Evolutionary conservation across 2,113 vertebrate genomes (phyloP).

Genomic region (Thunnus maccoyii): DNA sequence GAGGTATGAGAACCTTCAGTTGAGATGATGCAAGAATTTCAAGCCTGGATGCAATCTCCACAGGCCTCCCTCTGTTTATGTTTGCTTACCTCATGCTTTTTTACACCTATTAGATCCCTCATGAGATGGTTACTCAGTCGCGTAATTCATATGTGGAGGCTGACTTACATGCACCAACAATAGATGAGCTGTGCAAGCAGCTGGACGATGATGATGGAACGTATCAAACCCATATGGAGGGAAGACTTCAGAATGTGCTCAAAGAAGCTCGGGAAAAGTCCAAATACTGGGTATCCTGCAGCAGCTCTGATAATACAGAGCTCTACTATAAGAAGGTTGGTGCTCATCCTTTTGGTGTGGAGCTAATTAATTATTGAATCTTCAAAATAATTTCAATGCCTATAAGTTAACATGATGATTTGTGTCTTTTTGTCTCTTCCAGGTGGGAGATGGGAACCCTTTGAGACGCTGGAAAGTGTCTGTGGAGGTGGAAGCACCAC

Average conservation of each 20-base stretch:
- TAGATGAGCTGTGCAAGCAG: slow-evolving; percentile 91
- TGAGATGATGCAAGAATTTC: slow-evolving; percentile 40
- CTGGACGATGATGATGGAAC: slow-evolving; percentile 90
- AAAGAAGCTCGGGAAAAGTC: slow-evolving; percentile 96
- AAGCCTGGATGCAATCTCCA: slow-evolving; percentile 24
- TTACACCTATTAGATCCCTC: slow-evolving; percentile 88
- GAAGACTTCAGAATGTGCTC: slow-evolving; percentile 89
- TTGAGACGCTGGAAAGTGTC: slow-evolving; percentile 93
- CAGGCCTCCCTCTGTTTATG: slow-evolving; percentile 10
- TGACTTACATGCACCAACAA: slow-evolving; percentile 89
- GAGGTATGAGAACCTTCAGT: slow-evolving; percentile 86
- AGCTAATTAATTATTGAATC: not conserved
- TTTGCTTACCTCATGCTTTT: slow-evolving; percentile 38
- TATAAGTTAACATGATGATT: not conserved
- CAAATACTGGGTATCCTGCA: slow-evolving; percentile 93
- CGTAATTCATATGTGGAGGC: slow-evolving; percentile 93
- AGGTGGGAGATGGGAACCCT: slow-evolving; percentile 96
- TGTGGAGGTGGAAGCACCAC: slow-evolving; percentile 95
- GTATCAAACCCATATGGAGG: slow-evolving; percentile 89
- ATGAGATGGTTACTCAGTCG: slow-evolving; percentile 94
- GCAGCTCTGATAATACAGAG: slow-evolving; percentile 91
- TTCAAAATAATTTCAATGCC: not conserved
- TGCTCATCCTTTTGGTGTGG: not conserved
- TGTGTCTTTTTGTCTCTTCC: slow-evolving; percentile 9
- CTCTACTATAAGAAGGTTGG: slow-evolving; percentile 95